Evolutionary conservation across 2,797 vertebrate genomes (phyloP).

Genomic region (Cuniculus paca): DNA sequence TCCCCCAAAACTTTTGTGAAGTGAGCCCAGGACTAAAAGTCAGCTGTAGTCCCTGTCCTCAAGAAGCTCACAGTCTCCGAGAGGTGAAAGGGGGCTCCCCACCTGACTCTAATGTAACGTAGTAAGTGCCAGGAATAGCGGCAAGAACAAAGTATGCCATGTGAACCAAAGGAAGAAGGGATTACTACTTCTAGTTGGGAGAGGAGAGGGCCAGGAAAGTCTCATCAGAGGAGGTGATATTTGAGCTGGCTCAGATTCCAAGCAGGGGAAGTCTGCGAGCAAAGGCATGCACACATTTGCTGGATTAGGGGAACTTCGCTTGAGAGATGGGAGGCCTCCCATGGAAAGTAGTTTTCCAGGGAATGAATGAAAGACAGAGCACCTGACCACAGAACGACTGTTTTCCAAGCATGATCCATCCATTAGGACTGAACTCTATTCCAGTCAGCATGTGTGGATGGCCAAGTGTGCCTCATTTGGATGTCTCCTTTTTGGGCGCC

Average conservation of each 20-base stretch:
- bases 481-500: background rate
- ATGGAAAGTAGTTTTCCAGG: background rate
- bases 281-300: background rate
- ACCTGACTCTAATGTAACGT: slow-evolving; percentile 3
- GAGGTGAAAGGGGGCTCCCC: background rate
- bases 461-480: background rate
- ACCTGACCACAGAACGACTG: background rate
- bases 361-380: slow-evolving; percentile 3
- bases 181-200: slow-evolving; percentile 47
- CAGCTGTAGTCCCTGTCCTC: slow-evolving; percentile 30
- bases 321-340: background rate
- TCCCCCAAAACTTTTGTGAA: background rate
- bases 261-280: background rate
- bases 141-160: slow-evolving; percentile 52
- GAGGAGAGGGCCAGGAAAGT: slow-evolving; percentile 16
- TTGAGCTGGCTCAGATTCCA: slow-evolving; percentile 70
- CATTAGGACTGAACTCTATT: background rate
- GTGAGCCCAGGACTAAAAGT: background rate
- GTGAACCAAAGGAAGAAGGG: slow-evolving; percentile 60
- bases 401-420: background rate
- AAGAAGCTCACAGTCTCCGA: slow-evolving; percentile 47
- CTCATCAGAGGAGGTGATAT: slow-evolving; percentile 61
- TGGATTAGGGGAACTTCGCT: background rate
- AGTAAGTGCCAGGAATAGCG: background rate
- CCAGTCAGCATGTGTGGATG: background rate